Evolutionary conservation across 2,888 invertebrate genomes (phyloP), one percentile per base, ranked within the genome.

Genomic region (Brachyopa scutellaris): DNA sequence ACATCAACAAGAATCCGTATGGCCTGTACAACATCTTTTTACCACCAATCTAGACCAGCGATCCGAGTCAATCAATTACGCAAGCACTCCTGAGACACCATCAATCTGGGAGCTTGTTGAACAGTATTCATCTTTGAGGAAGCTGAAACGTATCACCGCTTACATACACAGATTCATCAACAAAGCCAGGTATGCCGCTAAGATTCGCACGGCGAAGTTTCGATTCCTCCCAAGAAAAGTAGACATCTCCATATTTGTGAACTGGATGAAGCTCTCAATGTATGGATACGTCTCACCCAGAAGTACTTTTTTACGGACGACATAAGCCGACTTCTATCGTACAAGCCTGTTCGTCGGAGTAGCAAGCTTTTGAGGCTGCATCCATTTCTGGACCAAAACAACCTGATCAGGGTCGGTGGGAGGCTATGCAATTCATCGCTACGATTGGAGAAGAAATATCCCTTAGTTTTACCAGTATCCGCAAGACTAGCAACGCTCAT

Each of bases 341-440:
- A n/a, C n/a, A n/a, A n/a, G n/a, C n/a, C n/a, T n/a, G n/a, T n/a
- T n/a, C n/a, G n/a, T n/a, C n/a, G n/a, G n/a, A n/a, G n/a, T n/a
- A 15, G 1, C 21, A 53, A 55, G 15, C 59, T 77, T 2, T 1
- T 64, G 0, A 40, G 40, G 6, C 13, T 77, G 9, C 17, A 72
- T 53, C 66, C 61, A 29, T 70, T 70, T 59, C 21, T 82, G 6
- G 82, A 82, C 29, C 5, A 49, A n/a, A 55, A 55, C 0, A 31
- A 40, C 8, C 13, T 80, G 11, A 21, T 77, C 5, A 23, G 64
- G 11, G 59, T 64, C 9, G 70, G 76, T 7, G 70, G 70, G 29
- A 31, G 74, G 5, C 15, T 79, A 0, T 6, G 17, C 2, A 57
- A 66, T 4, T 21, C 59, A 0, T 15, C 49, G 6, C 1, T 62